These are phyloP conservation scores for Drosophila limbata DNA, from an alignment of 2,888 invertebrate species.

Conservation along the genomic window DNA sequence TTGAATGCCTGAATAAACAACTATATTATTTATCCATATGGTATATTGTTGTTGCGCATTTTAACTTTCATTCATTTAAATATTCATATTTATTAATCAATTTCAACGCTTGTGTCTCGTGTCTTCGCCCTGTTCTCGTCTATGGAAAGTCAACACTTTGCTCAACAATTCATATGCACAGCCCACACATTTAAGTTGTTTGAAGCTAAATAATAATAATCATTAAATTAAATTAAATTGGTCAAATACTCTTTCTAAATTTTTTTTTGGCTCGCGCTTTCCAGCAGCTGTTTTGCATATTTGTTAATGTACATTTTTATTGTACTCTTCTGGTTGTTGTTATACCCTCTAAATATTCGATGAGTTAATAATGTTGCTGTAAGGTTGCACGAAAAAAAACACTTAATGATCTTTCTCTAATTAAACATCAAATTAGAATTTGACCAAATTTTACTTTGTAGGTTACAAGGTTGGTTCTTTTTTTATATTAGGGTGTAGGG, in stretches of 20 bases:
- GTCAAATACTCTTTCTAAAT: constrained; percentile 43
- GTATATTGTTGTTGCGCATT: constrained; percentile 28
- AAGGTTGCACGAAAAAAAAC: neutral
- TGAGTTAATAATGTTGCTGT: neutral
- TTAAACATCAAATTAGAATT: neutral
- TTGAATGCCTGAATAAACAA: constrained; percentile 37
- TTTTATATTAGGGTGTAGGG: constrained; percentile 5
- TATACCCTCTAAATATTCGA: constrained; percentile 7
- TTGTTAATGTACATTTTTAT: constrained; percentile 66
- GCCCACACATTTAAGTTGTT: constrained; percentile 23
- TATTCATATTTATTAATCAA: constrained; percentile 54
- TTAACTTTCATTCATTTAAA: constrained; percentile 50
- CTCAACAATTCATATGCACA: constrained; percentile 33
- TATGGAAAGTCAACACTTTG: constrained; percentile 44
- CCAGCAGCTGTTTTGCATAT: constrained; percentile 70
- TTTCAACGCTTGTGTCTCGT: constrained; percentile 41
- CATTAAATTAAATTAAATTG: constrained; percentile 49
- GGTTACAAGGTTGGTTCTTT: neutral
- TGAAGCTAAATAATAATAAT: constrained; percentile 43
- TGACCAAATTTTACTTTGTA: too few species aligned
- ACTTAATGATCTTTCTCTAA: neutral
- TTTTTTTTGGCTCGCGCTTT: constrained; percentile 49
- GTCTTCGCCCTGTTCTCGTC: constrained; percentile 33
- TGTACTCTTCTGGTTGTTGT: constrained; percentile 30
- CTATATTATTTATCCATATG: constrained; percentile 26